Base-by-base conservation (phyloP, 2,888 invertebrate genomes). In the Drosophila demipolita region DNA sequence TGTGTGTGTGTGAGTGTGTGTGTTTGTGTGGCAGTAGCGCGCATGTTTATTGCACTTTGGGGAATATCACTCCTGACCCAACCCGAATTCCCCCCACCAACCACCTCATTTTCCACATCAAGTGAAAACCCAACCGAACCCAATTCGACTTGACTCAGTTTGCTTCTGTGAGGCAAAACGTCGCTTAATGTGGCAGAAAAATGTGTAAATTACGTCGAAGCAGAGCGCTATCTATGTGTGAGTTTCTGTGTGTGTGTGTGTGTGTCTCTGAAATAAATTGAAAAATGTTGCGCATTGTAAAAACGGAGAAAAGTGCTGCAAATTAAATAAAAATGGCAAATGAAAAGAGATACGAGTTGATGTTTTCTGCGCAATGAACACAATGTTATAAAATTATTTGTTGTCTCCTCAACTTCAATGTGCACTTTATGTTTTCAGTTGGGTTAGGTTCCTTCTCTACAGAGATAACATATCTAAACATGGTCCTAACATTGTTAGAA, bases 101-200 rank as follows among this genome's bases (percentile, higher is more conserved):
- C 59, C 5, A 0, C 29, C 1, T 29, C 59, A 45, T 45, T 45
- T 45, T 15, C 15, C 45, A 15, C 45, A 54, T 38, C 81, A 79
- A 55, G 63, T 54, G 73, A 74, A 29, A 29, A 17, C 55, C 29
- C 40, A 55, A 54, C 79, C 66, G 35, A 38, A 55, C 73, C 61
- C 67, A 64, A 70, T 67, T 62, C 50, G 60, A 54, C 54, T 54
- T 61, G 49, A 29, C 57, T 78, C 52, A 26, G 61, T 49, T 68
- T 64, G 53, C 49, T 66, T 66, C 65, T 68, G 66, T 52, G 53
- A 59, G 80, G 71, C 67, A 80, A 79, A 82, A 71, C 70, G 74
- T 80, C 83, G 87, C 89, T 89, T 87, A 87, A 87, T 87, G 89
- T 87, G 87, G 89, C 87, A 89, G 89, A 89, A 87, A 87, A 87